Conservation (phyloP, 2,113 vertebrate species). For the Pelecanus crispus region DNA sequence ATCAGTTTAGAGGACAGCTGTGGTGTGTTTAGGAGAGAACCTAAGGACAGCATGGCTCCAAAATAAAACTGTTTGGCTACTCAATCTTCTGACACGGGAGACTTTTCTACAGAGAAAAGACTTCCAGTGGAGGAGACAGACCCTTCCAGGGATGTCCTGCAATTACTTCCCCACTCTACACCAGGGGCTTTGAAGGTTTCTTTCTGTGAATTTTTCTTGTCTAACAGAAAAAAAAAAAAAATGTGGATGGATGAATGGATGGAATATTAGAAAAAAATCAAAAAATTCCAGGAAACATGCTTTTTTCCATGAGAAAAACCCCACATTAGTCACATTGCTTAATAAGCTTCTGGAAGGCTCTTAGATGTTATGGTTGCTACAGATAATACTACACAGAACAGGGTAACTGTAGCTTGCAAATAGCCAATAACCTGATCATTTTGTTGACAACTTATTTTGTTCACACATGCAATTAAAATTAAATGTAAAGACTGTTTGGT, state of each 20-base stretch:
- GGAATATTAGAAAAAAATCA: not conserved
- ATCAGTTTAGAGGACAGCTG: constrained; percentile 18
- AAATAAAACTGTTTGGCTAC: not conserved
- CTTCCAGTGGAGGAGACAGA: not conserved
- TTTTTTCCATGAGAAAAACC: not conserved
- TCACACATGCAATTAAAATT: not conserved
- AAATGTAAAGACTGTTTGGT: not conserved
- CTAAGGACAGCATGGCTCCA: not conserved
- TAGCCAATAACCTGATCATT: not conserved
- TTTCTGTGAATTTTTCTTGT: not conserved
- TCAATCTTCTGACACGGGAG: not conserved
- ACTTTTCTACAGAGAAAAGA: not conserved
- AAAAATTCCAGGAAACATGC: not conserved
- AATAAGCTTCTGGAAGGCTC: not conserved
- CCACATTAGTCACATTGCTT: not conserved
- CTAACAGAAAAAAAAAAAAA: not conserved
- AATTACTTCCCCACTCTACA: not conserved
- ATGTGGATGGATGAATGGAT: not conserved
- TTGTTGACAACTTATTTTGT: not conserved
- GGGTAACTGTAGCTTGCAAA: not conserved
- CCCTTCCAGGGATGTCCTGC: not conserved
- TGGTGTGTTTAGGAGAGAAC: not conserved
- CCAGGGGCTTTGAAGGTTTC: not conserved
- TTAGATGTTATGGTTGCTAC: not conserved
- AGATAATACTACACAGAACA: not conserved